These are phyloP conservation scores for Pipa parva DNA, from an alignment of 2,113 vertebrate species.

Conservation along the genomic window DNA sequence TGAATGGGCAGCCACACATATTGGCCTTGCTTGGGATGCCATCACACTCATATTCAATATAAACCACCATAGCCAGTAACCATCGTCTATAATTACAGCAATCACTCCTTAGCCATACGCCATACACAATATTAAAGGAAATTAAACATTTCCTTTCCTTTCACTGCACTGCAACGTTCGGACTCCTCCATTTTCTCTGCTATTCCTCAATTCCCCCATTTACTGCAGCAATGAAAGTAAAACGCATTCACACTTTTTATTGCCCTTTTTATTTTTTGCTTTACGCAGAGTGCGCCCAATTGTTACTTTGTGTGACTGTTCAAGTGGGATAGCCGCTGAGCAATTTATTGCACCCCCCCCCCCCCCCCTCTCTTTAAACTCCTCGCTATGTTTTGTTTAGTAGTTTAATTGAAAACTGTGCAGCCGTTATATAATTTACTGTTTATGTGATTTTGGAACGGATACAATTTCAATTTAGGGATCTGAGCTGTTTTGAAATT, in stretches of 20 bases:
- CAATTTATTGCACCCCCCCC: slow-evolving; percentile 1
- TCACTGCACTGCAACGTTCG: too few species aligned
- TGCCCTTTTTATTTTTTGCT: slow-evolving; percentile 11
- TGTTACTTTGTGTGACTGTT: not conserved
- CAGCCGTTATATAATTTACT: slow-evolving; percentile 58
- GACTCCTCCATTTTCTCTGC: too few species aligned
- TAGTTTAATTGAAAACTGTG: slow-evolving; percentile 38
- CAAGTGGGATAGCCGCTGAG: slow-evolving; percentile 12
- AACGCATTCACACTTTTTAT: not conserved
- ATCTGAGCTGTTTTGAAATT: slow-evolving; percentile 58
- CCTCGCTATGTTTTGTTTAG: slow-evolving; percentile 13
- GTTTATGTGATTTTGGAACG: slow-evolving; percentile 46
- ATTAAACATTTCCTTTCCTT: too few species aligned
- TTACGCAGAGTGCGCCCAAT: not conserved
- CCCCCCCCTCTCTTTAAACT: not conserved
- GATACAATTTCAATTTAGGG: slow-evolving; percentile 53
- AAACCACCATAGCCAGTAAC: too few species aligned
- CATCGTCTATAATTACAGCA: too few species aligned
- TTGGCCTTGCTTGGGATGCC: too few species aligned
- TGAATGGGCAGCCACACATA: too few species aligned
- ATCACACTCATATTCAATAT: too few species aligned
- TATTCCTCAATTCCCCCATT: not conserved
- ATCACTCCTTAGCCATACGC: too few species aligned
- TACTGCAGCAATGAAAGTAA: slow-evolving; percentile 32
- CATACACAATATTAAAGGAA: too few species aligned